phyloP scores from a whole-genome alignment of 2,888 invertebrate species.

The Athetis lepigone region DNA sequence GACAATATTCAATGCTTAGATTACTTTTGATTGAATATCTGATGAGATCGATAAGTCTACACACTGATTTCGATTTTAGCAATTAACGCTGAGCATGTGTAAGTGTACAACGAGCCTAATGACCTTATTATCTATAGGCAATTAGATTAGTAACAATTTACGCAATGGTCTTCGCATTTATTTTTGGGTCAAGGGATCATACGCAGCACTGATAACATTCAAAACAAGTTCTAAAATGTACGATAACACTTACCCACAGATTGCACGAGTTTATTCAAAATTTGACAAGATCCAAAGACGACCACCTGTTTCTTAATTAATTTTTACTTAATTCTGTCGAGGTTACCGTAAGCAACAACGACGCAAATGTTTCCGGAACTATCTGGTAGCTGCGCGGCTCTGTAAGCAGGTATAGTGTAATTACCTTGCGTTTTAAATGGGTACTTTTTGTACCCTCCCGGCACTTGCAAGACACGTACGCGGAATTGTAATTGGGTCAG shows the following conservation, averaged over 20 bases:
- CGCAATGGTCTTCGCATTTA: conserved; percentile 41
- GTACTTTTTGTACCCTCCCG: conserved; percentile 17
- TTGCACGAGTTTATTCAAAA: not conserved
- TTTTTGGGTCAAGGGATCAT: conserved; percentile 60
- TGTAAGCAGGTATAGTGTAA: conserved; percentile 17
- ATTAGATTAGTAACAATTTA: conserved; percentile 46
- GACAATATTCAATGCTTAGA: conserved; percentile 12
- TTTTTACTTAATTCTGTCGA: conserved; percentile 31
- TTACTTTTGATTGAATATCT: conserved; percentile 33
- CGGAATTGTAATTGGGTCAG: conserved; percentile 15
- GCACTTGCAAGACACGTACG: conserved; percentile 7
- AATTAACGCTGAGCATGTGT: conserved; percentile 8
- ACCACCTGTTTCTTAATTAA: conserved; percentile 23
- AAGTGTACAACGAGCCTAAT: conserved; percentile 18
- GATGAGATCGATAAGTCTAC: conserved; percentile 29
- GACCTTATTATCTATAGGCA: conserved; percentile 39
- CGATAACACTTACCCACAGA: conserved; percentile 24
- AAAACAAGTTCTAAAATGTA: conserved; percentile 27
- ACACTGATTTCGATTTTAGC: conserved; percentile 4
- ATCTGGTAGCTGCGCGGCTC: no score
- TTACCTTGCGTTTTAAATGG: conserved; percentile 34
- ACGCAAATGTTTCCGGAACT: conserved; percentile 46
- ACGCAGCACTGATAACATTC: conserved; percentile 47
- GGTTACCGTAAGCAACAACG: conserved; percentile 36
- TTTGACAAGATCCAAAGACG: conserved; percentile 19